A percentile compares a stretch with the other conserved stretches of the same genome.
phyloP scores from a whole-genome alignment of 2,888 invertebrate species.

The Erannis defoliaria region DNA sequence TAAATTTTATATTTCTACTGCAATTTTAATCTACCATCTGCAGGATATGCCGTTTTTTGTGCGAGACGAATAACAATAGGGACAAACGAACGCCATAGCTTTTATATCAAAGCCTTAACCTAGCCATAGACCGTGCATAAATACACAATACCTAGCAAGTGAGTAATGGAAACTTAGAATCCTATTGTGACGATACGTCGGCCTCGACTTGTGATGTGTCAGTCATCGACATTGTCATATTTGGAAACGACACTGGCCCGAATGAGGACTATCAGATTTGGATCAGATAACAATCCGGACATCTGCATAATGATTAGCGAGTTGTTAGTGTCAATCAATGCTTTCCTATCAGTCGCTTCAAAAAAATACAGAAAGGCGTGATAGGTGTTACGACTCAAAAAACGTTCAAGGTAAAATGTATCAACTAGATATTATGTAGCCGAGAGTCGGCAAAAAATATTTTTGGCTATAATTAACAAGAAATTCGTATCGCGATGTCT shows the following conservation, averaged over 20 bases:
- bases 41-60: constrained; percentile 57
- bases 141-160: constrained; percentile 64
- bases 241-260: constrained; percentile 66
- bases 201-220: constrained; percentile 61
- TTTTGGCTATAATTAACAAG: constrained; percentile 76
- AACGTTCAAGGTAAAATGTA: constrained; percentile 62
- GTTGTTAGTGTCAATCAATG: constrained; percentile 74
- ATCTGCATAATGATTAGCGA: constrained; percentile 74
- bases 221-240: constrained; percentile 70
- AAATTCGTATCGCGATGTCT: constrained; percentile 73
- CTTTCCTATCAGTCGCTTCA: constrained; percentile 59
- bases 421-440: constrained; percentile 39
- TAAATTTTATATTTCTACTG: constrained; percentile 56
- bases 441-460: constrained; percentile 58
- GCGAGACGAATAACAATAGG: constrained; percentile 66
- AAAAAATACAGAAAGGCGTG: constrained; percentile 56
- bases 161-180: constrained; percentile 63
- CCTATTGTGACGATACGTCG: constrained; percentile 66
- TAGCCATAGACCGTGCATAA: constrained; percentile 66
- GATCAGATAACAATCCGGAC: constrained; percentile 78
- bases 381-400: constrained; percentile 58
- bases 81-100: constrained; percentile 66
- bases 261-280: constrained; percentile 66
- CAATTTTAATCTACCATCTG: constrained; percentile 60
- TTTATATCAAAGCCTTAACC: constrained; percentile 63